phyloP scores from a whole-genome alignment of 1,140 invertebrate species.

The Nebria ingens region DNA sequence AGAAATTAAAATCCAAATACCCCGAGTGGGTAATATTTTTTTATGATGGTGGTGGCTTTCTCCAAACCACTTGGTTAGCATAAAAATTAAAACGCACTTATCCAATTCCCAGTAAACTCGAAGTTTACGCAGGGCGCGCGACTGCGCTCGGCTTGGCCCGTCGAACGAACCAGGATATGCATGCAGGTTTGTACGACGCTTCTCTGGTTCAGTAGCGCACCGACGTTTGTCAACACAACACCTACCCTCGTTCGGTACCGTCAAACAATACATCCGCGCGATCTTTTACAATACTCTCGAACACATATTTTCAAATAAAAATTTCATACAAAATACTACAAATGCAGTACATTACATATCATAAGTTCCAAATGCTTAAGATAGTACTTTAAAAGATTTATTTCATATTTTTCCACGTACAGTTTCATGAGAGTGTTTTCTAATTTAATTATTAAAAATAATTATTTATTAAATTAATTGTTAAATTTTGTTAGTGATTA shows the following conservation, averaged over 20 bases:
- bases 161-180: background rate
- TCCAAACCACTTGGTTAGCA: background rate
- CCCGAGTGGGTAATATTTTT: background rate
- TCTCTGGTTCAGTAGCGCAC: background rate
- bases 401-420: background rate
- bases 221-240: background rate
- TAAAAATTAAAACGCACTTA: slow-evolving; percentile 2
- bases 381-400: background rate
- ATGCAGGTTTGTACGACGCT: background rate
- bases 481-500: background rate
- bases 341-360: background rate
- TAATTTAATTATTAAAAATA: background rate
- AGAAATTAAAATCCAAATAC: background rate
- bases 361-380: too few relatives aligned
- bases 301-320: too few relatives aligned
- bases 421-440: background rate
- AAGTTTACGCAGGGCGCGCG: background rate
- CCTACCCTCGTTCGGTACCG: background rate
- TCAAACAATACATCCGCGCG: background rate
- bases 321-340: too few relatives aligned
- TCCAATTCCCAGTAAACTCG: background rate
- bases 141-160: background rate
- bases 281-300: background rate
- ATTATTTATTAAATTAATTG: background rate
- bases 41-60: background rate